phyloP scores from a whole-genome alignment of 2,797 vertebrate species.

The Threskiornis aethiopicus region DNA sequence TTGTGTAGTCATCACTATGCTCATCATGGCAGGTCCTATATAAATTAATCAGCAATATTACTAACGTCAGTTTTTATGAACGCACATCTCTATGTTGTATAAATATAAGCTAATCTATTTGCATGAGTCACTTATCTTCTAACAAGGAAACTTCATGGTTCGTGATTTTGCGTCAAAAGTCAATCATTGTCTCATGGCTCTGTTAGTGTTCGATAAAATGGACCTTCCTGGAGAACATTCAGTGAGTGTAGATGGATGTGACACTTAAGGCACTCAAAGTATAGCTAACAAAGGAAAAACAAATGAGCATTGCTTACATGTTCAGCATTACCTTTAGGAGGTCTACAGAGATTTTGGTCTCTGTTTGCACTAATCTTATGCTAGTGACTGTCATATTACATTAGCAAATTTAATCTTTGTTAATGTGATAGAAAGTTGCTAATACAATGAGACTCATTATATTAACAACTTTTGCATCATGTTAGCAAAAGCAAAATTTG shows the following conservation, averaged over 20 bases:
- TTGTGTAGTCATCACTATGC: not conserved
- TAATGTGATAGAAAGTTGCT: slow-evolving; percentile 77
- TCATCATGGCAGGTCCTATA: not conserved
- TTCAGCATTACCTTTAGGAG: slow-evolving; percentile 66
- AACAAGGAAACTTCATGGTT: slow-evolving; percentile 55
- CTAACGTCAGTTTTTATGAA: slow-evolving; percentile 34
- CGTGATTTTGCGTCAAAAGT: slow-evolving; percentile 54
- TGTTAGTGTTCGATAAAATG: not conserved
- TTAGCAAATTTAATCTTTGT: slow-evolving; percentile 76
- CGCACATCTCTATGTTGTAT: not conserved
- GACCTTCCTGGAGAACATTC: not conserved
- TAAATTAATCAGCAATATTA: slow-evolving; percentile 32
- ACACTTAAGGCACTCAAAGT: not conserved
- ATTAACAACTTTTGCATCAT: slow-evolving; percentile 76
- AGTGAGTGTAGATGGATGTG: not conserved
- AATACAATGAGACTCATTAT: slow-evolving; percentile 76
- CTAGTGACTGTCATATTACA: slow-evolving; percentile 74
- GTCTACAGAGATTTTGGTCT: slow-evolving; percentile 68
- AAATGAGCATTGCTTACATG: slow-evolving; percentile 58
- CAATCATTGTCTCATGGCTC: slow-evolving; percentile 37
- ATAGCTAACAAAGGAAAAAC: slow-evolving; percentile 35
- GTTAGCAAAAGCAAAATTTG: slow-evolving; percentile 73
- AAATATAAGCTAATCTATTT: not conserved
- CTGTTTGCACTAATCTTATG: slow-evolving; percentile 70
- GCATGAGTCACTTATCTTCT: not conserved